Evolutionary conservation across 2,888 invertebrate genomes (phyloP).

Genomic region (Orchesella flavescens): DNA sequence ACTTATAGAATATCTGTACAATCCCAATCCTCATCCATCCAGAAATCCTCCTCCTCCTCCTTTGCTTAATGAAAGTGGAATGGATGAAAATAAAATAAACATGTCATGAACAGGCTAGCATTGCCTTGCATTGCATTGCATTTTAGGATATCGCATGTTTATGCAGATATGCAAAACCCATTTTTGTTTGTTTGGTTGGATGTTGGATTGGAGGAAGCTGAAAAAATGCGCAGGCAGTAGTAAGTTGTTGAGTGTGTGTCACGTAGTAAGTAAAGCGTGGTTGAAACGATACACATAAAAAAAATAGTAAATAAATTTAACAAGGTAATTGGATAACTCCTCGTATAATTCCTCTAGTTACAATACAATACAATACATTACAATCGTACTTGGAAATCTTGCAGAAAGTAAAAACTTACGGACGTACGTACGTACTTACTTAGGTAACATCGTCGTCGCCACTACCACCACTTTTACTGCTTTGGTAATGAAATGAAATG

Average conservation of each 20-base stretch:
- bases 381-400: neutral
- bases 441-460: neutral
- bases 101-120: slow-evolving; percentile 30
- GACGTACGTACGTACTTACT: neutral
- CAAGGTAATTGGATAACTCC: slow-evolving; percentile 57
- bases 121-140: no score
- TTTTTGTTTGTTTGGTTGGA: no score
- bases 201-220: neutral
- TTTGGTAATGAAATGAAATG: neutral
- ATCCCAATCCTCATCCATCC: slow-evolving; percentile 24
- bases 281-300: slow-evolving; percentile 45
- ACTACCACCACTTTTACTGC: slow-evolving; percentile 37
- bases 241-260: neutral
- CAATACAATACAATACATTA: neutral
- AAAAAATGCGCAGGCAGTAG: neutral
- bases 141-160: neutral
- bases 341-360: slow-evolving; percentile 19
- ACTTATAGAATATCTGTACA: no score
- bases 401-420: neutral
- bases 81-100: slow-evolving; percentile 27
- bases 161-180: neutral
- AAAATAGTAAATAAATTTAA: slow-evolving; percentile 57
- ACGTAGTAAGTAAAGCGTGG: slow-evolving; percentile 39
- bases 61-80: slow-evolving; percentile 34
- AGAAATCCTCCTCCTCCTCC: slow-evolving; percentile 44